Evolutionary conservation across 2,113 vertebrate genomes (phyloP).

Genomic region (Anhinga anhinga): DNA sequence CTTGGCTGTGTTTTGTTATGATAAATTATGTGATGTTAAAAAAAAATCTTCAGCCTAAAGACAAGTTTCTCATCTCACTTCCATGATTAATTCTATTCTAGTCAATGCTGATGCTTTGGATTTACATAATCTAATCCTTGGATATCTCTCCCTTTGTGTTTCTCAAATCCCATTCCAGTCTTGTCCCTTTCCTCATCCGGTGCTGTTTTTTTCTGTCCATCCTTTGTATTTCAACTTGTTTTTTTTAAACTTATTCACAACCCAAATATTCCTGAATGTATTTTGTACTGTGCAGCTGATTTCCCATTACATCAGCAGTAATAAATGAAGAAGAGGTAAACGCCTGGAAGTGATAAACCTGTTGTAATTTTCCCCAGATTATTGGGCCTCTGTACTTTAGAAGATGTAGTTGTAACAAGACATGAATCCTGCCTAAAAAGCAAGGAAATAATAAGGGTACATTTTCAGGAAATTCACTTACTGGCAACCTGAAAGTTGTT

Average conservation of each 20-base stretch:
- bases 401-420: not conserved
- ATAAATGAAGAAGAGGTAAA: not conserved
- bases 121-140: not conserved
- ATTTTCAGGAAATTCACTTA: constrained; percentile 3
- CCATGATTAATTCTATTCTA: not conserved
- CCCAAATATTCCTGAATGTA: not conserved
- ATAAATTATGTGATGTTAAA: not conserved
- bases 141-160: not conserved
- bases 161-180: not conserved
- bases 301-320: not conserved
- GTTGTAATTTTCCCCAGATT: not conserved
- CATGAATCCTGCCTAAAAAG: not conserved
- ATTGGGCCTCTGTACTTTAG: not conserved
- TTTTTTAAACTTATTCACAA: not conserved
- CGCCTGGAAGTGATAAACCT: not conserved
- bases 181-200: not conserved
- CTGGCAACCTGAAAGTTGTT: not conserved
- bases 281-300: not conserved
- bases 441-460: not conserved
- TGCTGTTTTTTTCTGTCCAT: not conserved
- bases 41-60: not conserved
- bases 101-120: not conserved
- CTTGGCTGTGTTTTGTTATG: not conserved
- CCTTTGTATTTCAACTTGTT: not conserved
- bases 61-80: not conserved